phyloP scores from a whole-genome alignment of 2,797 vertebrate genomes.

The Aratinga solstitialis region DNA sequence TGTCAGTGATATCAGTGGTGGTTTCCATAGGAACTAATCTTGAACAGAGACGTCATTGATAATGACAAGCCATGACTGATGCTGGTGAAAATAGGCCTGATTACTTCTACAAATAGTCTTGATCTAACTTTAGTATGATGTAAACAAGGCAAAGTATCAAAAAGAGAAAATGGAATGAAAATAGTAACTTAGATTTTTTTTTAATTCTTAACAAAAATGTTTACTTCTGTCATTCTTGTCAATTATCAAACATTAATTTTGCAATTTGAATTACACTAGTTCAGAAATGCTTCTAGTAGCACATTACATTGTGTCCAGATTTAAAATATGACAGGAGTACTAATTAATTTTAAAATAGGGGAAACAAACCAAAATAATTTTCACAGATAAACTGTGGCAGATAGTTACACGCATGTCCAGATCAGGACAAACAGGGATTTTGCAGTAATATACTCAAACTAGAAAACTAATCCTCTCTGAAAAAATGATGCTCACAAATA shows the following conservation, averaged over 20 bases:
- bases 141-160: neutral
- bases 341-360: neutral
- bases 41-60: neutral
- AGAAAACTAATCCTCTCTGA: neutral
- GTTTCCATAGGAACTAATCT: neutral
- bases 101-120: neutral
- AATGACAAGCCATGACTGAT: neutral
- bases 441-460: neutral
- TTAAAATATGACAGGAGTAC: neutral
- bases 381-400: too few relatives aligned
- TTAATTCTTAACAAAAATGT: neutral
- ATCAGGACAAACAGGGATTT: neutral
- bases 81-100: neutral
- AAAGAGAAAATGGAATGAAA: neutral
- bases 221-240: neutral
- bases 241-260: neutral
- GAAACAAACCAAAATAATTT: neutral
- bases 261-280: neutral
- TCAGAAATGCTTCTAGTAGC: neutral
- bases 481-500: neutral
- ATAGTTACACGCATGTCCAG: neutral
- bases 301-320: neutral
- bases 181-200: neutral
- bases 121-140: neutral
- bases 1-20: neutral